Evolutionary conservation across 2,888 invertebrate species (phyloP), one percentile per base, ranked within the genome.

Genomic region (Platycheirus rosarum): DNA sequence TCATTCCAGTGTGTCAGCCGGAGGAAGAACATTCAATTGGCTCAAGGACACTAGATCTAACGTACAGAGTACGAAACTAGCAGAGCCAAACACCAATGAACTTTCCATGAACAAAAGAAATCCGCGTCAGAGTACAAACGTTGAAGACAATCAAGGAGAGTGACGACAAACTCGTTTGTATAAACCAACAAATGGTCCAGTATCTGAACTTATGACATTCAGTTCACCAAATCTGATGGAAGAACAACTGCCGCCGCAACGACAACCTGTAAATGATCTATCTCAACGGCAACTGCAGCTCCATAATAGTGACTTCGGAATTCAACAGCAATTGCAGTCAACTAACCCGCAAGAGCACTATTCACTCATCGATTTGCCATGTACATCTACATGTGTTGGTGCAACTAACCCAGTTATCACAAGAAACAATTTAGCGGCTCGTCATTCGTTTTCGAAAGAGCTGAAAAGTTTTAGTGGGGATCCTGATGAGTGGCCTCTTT

Each of bases 401-500:
- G 23, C 7, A 16, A 20, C 13, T 40, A 42, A 42, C 9, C 42
- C 1, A 9, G 13, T 40, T 26, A 46, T 18, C 46, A 46, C 46
- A 4, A 20, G 46, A 46, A 9, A 46, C 11, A 46, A 20, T 11
- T 8, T 46, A 23, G 20, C 20, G 9, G 23, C 20, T 0, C 46
- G 20, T 23, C 46, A 46, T 23, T 46, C 46, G 11, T 11, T 46
- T 0, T 18, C 46, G 2, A 23, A 23, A 20, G 46, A 46, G 4
- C 23, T 20, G 46, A 18, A 20, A 11, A 23, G 46, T 46, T 46
- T 46, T 46, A 7, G 23, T 11, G 46, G 26, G 6, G 23, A 55
- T 4, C 75, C 78, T 9, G 75, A 79, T 8, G 70, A 84, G 23
- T 84, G 76, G 76, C 78, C 71, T 13, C 55, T 79, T 0, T 85